phyloP scores from a whole-genome alignment of 2,797 vertebrate genomes.

The Zalophus californianus region DNA sequence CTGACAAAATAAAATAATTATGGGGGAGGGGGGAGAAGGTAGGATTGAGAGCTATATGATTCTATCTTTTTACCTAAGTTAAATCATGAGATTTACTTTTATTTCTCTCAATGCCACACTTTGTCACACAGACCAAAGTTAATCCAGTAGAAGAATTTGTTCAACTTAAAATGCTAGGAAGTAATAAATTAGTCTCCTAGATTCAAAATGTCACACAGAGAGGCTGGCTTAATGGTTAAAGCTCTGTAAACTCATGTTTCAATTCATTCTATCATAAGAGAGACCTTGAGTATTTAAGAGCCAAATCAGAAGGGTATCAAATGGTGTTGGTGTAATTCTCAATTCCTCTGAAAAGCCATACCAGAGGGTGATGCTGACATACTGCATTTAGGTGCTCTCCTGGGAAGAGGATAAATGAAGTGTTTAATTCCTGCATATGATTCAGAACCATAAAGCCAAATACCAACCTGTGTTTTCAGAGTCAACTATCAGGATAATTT shows the following conservation, averaged over 20 bases:
- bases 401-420: background rate
- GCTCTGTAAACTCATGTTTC: conserved; percentile 30
- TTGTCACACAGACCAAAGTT: background rate
- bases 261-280: background rate
- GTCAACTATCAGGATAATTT: conserved; percentile 23
- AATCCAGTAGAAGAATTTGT: background rate
- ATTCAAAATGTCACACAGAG: conserved; percentile 11
- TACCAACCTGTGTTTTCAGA: background rate
- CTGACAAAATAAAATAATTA: background rate
- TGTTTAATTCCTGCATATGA: background rate
- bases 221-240: background rate
- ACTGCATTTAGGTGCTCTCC: background rate
- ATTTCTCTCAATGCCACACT: background rate
- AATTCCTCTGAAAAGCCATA: background rate
- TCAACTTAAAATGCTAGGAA: background rate
- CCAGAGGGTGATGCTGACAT: background rate
- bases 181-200: background rate
- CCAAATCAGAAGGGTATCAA: conserved; percentile 15
- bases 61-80: background rate
- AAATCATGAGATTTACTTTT: background rate
- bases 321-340: background rate
- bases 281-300: background rate
- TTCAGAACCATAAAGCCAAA: background rate
- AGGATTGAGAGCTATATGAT: background rate
- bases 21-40: background rate